These are phyloP conservation scores for Ischnura elegans DNA, from an alignment of 2,888 invertebrate genomes.

Conservation along the genomic window DNA sequence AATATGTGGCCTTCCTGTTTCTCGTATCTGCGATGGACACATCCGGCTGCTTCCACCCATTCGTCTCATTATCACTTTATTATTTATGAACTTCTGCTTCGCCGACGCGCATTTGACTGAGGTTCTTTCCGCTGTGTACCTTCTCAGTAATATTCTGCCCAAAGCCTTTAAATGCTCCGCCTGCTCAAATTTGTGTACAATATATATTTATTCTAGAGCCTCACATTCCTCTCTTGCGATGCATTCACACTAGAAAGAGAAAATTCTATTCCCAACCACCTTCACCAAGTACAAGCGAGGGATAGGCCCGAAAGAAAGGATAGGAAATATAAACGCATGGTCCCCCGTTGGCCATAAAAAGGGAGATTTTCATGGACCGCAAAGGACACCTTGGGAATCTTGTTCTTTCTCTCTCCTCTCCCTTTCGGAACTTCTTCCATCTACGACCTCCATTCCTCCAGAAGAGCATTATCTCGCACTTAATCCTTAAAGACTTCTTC, in stretches of 20 bases:
- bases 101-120: too few species aligned
- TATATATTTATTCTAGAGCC: too few species aligned
- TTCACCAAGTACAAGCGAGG: neutral
- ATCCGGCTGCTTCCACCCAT: too few species aligned
- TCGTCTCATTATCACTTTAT: too few species aligned
- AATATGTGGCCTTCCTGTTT: neutral
- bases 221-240: too few species aligned
- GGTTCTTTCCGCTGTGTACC: too few species aligned
- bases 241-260: neutral
- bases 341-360: constrained; percentile 51
- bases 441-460: neutral
- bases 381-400: constrained; percentile 20
- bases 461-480: constrained; percentile 32
- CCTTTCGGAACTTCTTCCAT: neutral
- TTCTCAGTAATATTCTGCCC: too few species aligned
- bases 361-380: constrained; percentile 58
- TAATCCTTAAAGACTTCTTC: constrained; percentile 35
- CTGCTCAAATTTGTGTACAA: too few species aligned
- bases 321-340: constrained; percentile 61
- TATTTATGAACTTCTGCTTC: too few species aligned
- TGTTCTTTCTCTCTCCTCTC: neutral
- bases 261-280: neutral
- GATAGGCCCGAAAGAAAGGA: neutral
- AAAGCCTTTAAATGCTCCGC: neutral
- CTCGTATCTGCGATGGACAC: too few species aligned